A percentile compares a stretch with the other conserved stretches of the same genome.
phyloP scores from a whole-genome alignment of 2,797 vertebrate species.

The Mus minutoides region DNA sequence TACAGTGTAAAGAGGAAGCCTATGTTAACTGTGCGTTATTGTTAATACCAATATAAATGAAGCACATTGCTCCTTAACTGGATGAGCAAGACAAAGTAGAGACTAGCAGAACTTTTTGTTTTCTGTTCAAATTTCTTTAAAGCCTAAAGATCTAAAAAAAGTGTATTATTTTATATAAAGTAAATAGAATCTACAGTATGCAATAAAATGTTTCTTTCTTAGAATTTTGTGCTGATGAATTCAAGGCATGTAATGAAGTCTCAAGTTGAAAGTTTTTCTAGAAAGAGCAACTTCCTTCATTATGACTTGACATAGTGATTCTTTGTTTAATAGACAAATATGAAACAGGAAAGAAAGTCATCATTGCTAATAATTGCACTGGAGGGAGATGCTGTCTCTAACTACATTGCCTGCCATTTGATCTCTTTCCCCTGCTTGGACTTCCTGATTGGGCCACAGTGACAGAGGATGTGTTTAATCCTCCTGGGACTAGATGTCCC shows the following conservation, averaged over 20 bases:
- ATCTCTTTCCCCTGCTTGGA: not conserved
- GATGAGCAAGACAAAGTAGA: not conserved
- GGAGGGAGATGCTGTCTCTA: not conserved
- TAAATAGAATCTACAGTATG: not conserved
- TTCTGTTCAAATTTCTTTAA: not conserved
- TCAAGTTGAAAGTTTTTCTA: slow-evolving; percentile 44
- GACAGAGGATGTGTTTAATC: not conserved
- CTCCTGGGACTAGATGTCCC: not conserved
- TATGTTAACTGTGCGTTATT: not conserved
- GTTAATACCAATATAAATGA: not conserved
- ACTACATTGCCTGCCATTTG: not conserved
- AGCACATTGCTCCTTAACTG: not conserved
- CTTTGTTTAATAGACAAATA: slow-evolving; percentile 43
- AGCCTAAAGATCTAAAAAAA: not conserved
- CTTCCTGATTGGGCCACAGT: not conserved
- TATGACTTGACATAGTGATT: slow-evolving; percentile 8
- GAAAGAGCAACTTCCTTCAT: slow-evolving; percentile 12
- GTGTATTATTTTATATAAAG: not conserved
- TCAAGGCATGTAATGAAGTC: not conserved
- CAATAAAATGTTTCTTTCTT: slow-evolving; percentile 7
- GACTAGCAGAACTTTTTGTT: not conserved
- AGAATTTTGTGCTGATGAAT: not conserved
- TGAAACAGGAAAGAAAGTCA: slow-evolving; percentile 51
- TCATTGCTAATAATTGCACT: slow-evolving; percentile 1
- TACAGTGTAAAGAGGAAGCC: not conserved